Percentiles rank a stretch among this genome's conserved stretches.
phyloP scores from a whole-genome alignment of 1,140 invertebrate genomes.

The Probaryconus sp. region DNA sequence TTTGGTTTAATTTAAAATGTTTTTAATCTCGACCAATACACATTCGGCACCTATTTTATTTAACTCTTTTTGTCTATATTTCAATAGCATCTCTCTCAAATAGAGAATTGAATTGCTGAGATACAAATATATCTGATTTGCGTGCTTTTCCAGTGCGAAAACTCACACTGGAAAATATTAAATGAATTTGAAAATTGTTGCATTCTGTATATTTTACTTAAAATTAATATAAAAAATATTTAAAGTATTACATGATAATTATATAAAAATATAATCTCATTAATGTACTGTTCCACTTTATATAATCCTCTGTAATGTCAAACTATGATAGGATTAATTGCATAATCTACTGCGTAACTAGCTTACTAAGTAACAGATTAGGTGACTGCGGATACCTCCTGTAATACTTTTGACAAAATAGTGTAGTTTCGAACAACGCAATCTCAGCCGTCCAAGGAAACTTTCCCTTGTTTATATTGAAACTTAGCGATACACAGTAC shows the following conservation, averaged over 20 bases:
- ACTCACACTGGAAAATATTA: slow-evolving; percentile 1
- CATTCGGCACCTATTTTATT: slow-evolving; percentile 41
- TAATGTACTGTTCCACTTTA: too few species aligned
- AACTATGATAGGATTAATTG: too few species aligned
- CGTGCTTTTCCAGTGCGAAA: not conserved
- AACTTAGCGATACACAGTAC: slow-evolving; percentile 16
- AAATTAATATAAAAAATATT: too few species aligned
- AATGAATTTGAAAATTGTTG: slow-evolving; percentile 17
- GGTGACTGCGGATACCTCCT: slow-evolving; percentile 21
- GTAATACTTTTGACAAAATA: slow-evolving; percentile 35
- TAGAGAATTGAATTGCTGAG: slow-evolving; percentile 63
- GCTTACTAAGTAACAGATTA: slow-evolving; percentile 19
- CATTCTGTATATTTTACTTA: too few species aligned
- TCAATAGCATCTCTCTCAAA: slow-evolving; percentile 8
- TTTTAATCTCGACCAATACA: slow-evolving; percentile 35
- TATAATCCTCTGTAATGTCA: too few species aligned
- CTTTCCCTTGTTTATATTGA: slow-evolving; percentile 12
- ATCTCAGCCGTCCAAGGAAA: slow-evolving; percentile 11
- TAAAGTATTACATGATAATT: too few species aligned
- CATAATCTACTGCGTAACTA: too few species aligned
- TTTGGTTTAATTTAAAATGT: slow-evolving; percentile 67
- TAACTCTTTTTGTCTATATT: slow-evolving; percentile 16
- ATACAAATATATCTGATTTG: slow-evolving; percentile 60
- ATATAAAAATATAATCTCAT: too few species aligned
- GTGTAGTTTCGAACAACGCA: slow-evolving; percentile 18